Conservation (phyloP, 2,113 vertebrate genomes). For the Varanus komodoensis region DNA sequence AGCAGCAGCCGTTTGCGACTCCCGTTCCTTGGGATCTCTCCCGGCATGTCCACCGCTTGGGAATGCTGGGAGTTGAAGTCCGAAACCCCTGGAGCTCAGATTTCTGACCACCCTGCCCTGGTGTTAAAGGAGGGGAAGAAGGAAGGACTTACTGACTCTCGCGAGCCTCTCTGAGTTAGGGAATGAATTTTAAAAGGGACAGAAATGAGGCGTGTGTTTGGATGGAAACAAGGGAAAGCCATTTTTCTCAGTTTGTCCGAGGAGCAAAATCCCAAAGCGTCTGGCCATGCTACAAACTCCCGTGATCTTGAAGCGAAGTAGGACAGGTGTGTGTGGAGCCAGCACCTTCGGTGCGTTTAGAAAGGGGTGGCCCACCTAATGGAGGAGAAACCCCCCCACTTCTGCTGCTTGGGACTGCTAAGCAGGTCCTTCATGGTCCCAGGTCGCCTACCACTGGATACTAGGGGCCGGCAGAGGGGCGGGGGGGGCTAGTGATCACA, state of each 20-base stretch:
- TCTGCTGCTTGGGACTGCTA: not conserved
- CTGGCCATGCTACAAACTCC: not conserved
- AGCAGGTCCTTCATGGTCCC: not conserved
- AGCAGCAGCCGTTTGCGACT: no score
- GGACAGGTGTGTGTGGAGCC: not conserved
- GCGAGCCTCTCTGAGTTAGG: not conserved
- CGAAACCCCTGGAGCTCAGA: no score
- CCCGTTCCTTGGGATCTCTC: no score
- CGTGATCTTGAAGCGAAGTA: not conserved
- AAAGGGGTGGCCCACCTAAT: not conserved
- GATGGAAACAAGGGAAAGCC: not conserved
- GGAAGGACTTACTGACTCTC: slow-evolving; percentile 1
- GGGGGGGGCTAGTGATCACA: not conserved
- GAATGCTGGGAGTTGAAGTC: no score
- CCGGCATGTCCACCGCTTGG: no score
- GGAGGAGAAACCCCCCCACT: not conserved
- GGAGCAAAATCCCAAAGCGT: not conserved
- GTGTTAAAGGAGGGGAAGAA: slow-evolving; percentile 15
- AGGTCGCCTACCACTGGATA: not conserved
- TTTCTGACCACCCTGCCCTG: not conserved
- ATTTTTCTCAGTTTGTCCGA: not conserved
- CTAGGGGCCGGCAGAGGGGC: not conserved
- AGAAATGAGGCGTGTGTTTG: not conserved
- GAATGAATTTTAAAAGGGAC: slow-evolving; percentile 9
- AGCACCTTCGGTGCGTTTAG: no score